Conservation (phyloP, 2,113 vertebrate genomes). For the Leucopsar rothschildi region DNA sequence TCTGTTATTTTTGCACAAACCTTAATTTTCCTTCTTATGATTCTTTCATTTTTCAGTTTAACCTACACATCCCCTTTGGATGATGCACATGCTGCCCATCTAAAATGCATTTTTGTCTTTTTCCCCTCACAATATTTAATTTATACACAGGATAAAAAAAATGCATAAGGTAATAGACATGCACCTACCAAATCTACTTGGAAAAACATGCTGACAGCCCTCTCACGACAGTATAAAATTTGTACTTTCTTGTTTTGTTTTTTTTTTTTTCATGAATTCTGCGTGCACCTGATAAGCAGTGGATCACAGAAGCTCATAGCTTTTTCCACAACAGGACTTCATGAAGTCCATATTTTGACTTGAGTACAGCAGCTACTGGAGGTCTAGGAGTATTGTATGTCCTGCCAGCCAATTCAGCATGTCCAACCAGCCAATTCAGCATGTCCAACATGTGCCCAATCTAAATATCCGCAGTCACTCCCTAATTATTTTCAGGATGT, state of each 20-base stretch:
- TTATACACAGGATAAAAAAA: not conserved
- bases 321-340: not conserved
- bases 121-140: not conserved
- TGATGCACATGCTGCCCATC: not conserved
- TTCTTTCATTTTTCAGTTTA: not conserved
- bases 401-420: not conserved
- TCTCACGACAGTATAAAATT: not conserved
- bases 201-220: not conserved
- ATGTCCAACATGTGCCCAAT: not conserved
- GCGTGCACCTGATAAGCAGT: not conserved
- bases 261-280: not conserved
- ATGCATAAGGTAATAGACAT: not conserved
- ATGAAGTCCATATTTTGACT: not conserved
- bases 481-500: constrained; percentile 34
- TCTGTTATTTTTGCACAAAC: not conserved
- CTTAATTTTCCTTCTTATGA: not conserved
- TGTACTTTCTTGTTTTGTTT: not conserved
- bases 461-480: constrained; percentile 24
- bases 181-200: not conserved
- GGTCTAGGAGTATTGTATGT: not conserved
- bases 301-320: not conserved
- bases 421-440: not conserved
- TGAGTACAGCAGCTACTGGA: not conserved
- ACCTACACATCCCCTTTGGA: not conserved
- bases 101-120: not conserved